Conservation (phyloP, 2,888 invertebrate species). For the Cerceris ruficornis region DNA sequence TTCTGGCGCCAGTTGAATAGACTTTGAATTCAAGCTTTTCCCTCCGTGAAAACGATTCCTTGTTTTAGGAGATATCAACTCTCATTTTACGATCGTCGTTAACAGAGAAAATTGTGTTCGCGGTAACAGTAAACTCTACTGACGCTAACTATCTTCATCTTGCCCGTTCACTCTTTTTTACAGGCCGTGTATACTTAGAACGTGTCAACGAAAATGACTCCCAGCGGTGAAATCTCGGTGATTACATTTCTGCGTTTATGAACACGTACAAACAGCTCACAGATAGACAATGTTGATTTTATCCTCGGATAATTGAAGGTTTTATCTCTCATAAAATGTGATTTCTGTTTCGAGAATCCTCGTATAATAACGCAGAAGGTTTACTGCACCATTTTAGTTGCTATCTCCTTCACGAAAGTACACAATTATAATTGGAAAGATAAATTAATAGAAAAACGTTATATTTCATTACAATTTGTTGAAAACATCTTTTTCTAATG, state of each 20-base stretch:
- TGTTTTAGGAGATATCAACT: constrained; percentile 42
- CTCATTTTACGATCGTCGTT: constrained; percentile 54
- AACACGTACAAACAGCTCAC: neutral
- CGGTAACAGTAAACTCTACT: constrained; percentile 43
- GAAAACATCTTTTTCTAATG: too few species aligned
- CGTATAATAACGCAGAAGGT: too few species aligned
- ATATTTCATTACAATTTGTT: too few species aligned
- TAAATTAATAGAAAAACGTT: too few species aligned
- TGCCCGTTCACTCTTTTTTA: constrained; percentile 19
- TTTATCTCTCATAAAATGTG: neutral
- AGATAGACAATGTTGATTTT: neutral
- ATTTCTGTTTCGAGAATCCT: neutral
- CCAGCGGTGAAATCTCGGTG: neutral
- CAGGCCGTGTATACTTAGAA: neutral
- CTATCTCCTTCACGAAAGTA: too few species aligned
- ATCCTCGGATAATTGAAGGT: neutral
- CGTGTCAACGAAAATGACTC: neutral
- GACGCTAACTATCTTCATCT: constrained; percentile 47
- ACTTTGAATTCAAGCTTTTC: constrained; percentile 3
- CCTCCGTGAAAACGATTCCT: constrained; percentile 29
- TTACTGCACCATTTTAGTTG: too few species aligned
- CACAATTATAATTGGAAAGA: too few species aligned
- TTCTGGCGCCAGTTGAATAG: neutral
- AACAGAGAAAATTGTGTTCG: constrained; percentile 53
- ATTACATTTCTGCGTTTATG: neutral